Base-by-base conservation (phyloP, 2,888 invertebrate genomes). In the Chrysolina haemoptera region DNA sequence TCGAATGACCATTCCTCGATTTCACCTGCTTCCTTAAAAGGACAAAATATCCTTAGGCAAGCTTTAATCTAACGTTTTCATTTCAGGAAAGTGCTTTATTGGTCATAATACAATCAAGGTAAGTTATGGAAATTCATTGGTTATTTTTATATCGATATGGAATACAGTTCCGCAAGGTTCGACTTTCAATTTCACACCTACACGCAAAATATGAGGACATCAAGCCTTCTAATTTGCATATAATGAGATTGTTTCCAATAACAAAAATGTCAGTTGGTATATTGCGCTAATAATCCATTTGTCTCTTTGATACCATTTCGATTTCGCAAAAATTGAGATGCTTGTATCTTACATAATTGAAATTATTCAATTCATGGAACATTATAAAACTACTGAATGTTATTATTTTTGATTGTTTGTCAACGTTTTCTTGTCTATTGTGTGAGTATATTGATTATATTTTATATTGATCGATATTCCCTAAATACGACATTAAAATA, bases 111-210 rank as follows among this genome's bases (percentile, higher is more conserved):
- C 46, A 40, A 68, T 69, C 22, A 35, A 35, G 20, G 20, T 68
- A 62, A 62, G 71, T 70, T 68, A 68, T 68, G 27, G 65, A 71
- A 65, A 68, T 74, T n/a, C 48, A 43, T 40, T 55, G 35, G 74
- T 74, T 66, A 73, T 53, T 70, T 72, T 72, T 72, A 70, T 72
- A 64, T 68, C 71, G 73, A 71, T 74, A 77, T 68, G 68, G 70
- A 71, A 77, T 40, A 75, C 73, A 66, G 69, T 70, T 76, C 71
- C 73, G 75, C 74, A 62, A 76, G 71, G 72, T 68, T 70, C 66
- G 68, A 81, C 82, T 82, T 82, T 82, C 81, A 70, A 64, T 81
- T 81, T 80, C 75, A 80, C 82, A 79, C 82, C 82, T 80, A 82
- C 82, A 75, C 78, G 75, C 76, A 46, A 76, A 76, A 81, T 79